Base-by-base conservation (phyloP, 64 coral and sea anemone species). In the Orbicella faveolata region DNA sequence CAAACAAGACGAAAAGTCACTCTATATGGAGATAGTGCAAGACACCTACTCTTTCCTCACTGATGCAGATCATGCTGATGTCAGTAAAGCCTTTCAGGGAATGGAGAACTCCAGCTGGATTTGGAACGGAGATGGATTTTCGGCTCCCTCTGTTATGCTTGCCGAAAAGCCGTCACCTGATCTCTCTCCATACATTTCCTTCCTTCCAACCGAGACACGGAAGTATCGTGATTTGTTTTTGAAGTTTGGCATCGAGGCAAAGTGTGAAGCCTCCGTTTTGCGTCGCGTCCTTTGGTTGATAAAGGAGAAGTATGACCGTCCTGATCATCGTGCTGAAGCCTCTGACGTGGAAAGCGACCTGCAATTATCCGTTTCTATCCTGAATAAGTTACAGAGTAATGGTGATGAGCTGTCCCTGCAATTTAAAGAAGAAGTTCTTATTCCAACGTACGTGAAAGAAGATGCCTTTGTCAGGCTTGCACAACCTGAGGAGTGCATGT, bases 121-220 rank as follows among this genome's bases (percentile, higher is more conserved):
- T 77, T 98, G 96, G 96, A 94, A 98, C 83, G 96, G 96, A 89
- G 81, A 90, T 20, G 96, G 96, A 1, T 98, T 98, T 70, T 94
- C 87, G 10, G 79, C 68, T 73, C 75, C 92, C 8, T 6, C 37
- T 73, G 90, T 79, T 74, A 70, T 93, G 26, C 76, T 96, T 89
- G 34, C 75, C 48, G n/a, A 86, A 25, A 92, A 89, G 25, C 36
- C 86, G 7, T 84, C 76, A 17, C 77, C 88, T 23, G 89, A 92
- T 34, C 72, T 96, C 21, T 63, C 90, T 35, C 94, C 94, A 0
- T 93, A 96, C 76, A 52, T 96, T 20, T 78, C 61, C 23, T 30
- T 64, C 18, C 82, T 96, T 59, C 94, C 94, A 10, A 72, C 20
- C 37, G 90, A 96, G 62, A 66, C 79, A 55, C 73, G 54, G 1